Evolutionary conservation across 2,113 vertebrate species (phyloP).

Genomic region (Forbesichthys papilliferus): DNA sequence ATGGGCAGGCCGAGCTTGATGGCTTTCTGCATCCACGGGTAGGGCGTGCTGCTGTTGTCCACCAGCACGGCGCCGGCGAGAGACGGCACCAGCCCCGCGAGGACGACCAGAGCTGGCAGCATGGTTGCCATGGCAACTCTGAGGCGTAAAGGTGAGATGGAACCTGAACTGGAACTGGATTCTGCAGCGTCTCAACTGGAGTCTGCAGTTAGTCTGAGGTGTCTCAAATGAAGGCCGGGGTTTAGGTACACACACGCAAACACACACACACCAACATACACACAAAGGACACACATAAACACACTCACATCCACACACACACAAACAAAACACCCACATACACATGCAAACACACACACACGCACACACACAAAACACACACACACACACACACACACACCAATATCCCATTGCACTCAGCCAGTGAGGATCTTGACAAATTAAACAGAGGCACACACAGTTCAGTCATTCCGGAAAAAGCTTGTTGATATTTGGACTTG

Average conservation of each 20-base stretch:
- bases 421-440: neutral
- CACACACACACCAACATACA: no score
- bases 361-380: neutral
- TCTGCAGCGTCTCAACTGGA: neutral
- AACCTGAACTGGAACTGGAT: neutral
- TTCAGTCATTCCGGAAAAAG: no score
- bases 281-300: no score
- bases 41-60: slow-evolving; percentile 62
- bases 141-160: neutral
- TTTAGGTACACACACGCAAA: neutral
- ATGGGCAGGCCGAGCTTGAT: slow-evolving; percentile 62
- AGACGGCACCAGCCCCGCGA: slow-evolving; percentile 38
- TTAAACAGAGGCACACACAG: neutral
- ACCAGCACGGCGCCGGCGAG: slow-evolving; percentile 41
- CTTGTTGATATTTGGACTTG: no score
- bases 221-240: neutral
- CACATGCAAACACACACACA: neutral
- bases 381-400: neutral
- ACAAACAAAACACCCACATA: neutral
- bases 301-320: no score
- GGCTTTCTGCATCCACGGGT: slow-evolving; percentile 74
- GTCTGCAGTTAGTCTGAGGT: neutral
- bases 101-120: slow-evolving; percentile 15
- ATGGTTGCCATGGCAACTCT: neutral
- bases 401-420: neutral